Conservation (phyloP, 2,113 vertebrate species). For the Australoheros scitulus region DNA sequence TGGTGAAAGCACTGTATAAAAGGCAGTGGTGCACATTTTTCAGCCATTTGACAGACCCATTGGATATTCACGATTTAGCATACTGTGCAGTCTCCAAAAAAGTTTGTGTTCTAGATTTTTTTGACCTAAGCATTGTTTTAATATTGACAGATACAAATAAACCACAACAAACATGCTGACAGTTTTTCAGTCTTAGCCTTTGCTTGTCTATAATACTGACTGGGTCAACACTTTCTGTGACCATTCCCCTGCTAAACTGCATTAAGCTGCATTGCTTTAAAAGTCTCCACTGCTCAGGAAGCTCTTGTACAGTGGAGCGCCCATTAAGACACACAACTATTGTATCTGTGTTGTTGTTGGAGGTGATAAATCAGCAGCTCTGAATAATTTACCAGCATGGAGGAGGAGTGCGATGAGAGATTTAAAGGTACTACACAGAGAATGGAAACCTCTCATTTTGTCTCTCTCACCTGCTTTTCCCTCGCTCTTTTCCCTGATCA, state of each 20-base stretch:
- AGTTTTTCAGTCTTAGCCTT: neutral
- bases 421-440: constrained; percentile 52
- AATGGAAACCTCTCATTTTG: constrained; percentile 39
- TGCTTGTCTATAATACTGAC: neutral
- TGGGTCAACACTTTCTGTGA: neutral
- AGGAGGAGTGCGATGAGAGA: constrained; percentile 40
- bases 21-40: neutral
- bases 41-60: neutral
- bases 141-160: neutral
- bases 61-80: neutral
- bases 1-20: neutral
- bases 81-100: neutral
- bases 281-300: constrained; percentile 38
- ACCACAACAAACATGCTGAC: neutral
- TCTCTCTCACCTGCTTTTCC: neutral
- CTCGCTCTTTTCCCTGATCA: neutral
- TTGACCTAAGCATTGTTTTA: neutral
- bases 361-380: constrained; percentile 71
- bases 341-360: constrained; percentile 65
- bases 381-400: constrained; percentile 73
- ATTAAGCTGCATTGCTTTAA: constrained; percentile 26
- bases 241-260: constrained; percentile 19
- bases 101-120: neutral
- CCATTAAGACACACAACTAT: constrained; percentile 60
- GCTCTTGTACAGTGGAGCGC: constrained; percentile 21